Evolutionary conservation across 1,140 invertebrate genomes (phyloP), one percentile per base, ranked within the genome.

Genomic region (Bombus confusus): DNA sequence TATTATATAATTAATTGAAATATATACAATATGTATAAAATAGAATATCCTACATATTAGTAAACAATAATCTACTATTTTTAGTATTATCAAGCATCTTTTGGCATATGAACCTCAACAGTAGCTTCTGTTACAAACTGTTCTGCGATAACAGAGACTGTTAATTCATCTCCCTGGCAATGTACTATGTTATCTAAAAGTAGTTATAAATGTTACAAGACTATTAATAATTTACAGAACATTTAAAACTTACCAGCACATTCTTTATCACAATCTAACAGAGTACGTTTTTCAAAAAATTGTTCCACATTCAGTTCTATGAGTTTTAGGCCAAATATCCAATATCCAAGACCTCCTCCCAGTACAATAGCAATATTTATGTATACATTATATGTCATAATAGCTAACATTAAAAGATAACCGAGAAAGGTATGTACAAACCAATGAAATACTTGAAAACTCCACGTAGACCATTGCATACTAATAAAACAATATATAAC

Each of bases 381-480:
- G 95, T 98, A 98, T 64, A 96, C 97, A 94, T 98, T 98, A 95
- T 97, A 99, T 2, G 97, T 96, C 98, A 99, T 99, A 83, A 98
- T 97, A 66, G 97, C 96, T 89, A 99, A 94, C 98, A 99, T 99
- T n/a, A 98, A 96, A 69, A 98, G 95, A 94, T 98, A 99, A 83
- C 97, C 97, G 73, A 98, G 94, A 39, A 92, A 91, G 80, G 95
- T 96, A 88, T 96, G 96, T 84, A 94, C 78, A 77, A 95, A 92
- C 93, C 93, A 94, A 47, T 95, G 94, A 39, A 92, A 84, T 15
- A 94, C 75, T 92, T 95, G 93, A 18, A 94, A 12, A 39, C 87
- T 80, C 93, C 95, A 94, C 83, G 88, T 90, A 28, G 31, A 75
- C 84, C 89, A 92, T 34, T 71, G 89, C 37, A 52, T 80, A 86